These are phyloP conservation scores for Periophthalmus magnuspinnatus DNA, from an alignment of 2,797 vertebrate species.

Conservation along the genomic window DNA sequence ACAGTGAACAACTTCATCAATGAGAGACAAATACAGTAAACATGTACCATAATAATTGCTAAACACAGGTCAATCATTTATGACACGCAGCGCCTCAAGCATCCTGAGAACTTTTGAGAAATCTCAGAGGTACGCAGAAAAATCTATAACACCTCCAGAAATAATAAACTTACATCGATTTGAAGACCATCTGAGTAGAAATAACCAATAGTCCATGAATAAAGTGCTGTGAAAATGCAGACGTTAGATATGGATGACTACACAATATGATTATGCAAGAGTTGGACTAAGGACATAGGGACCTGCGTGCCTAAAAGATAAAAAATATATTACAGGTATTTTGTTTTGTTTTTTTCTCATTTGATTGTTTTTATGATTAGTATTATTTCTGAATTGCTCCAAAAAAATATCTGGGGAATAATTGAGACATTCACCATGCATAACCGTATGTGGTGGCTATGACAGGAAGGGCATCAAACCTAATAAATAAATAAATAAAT, in stretches of 20 bases:
- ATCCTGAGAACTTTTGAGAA: background rate
- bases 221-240: background rate
- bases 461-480: background rate
- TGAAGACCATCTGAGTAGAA: slow-evolving; percentile 1
- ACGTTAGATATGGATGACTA: background rate
- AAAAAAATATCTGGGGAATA: too few relatives aligned
- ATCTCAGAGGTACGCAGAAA: slow-evolving; percentile 3
- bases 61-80: background rate
- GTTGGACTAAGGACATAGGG: background rate
- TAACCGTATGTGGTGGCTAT: background rate
- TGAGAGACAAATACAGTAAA: too few relatives aligned
- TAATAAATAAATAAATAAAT: too few relatives aligned
- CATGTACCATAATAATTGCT: background rate
- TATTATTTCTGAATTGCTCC: too few relatives aligned
- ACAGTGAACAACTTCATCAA: background rate
- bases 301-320: background rate
- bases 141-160: slow-evolving; percentile 17
- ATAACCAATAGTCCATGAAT: background rate
- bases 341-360: too few relatives aligned
- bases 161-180: slow-evolving; percentile 28
- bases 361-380: too few relatives aligned
- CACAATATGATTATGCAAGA: background rate
- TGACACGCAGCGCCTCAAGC: background rate
- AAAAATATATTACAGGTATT: too few relatives aligned
- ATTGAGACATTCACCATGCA: too few relatives aligned